phyloP scores from a whole-genome alignment of 2,888 invertebrate species.

The Cryptocheilus praepositus region DNA sequence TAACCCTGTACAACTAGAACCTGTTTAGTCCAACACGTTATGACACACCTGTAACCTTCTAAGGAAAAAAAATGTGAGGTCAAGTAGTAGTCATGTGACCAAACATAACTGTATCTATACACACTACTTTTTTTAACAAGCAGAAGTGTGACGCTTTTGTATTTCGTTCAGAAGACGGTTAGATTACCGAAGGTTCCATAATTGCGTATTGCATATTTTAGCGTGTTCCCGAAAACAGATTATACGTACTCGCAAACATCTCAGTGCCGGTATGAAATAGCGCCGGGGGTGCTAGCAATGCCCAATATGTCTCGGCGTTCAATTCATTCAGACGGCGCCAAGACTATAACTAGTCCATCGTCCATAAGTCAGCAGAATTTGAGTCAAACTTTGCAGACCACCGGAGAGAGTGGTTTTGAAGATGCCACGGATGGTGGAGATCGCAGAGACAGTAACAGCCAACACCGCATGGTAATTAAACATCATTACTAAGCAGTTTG shows the following conservation, averaged over 20 bases:
- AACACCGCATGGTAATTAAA: conserved; percentile 29
- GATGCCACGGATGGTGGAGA: conserved; percentile 25
- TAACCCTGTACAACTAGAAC: too few relatives aligned
- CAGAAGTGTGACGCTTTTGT: too few relatives aligned
- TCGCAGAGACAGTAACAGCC: conserved; percentile 12
- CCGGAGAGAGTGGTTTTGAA: conserved; percentile 31
- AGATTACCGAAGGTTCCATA: too few relatives aligned
- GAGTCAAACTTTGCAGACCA: conserved; percentile 36
- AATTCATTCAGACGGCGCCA: conserved; percentile 61
- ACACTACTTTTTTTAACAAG: too few relatives aligned
- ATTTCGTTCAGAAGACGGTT: too few relatives aligned
- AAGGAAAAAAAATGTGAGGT: too few relatives aligned
- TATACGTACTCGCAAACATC: conserved; percentile 91
- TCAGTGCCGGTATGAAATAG: conserved; percentile 87
- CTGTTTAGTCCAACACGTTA: too few relatives aligned
- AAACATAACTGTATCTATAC: too few relatives aligned
- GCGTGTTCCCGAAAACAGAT: conserved; percentile 93
- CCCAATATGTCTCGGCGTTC: conserved; percentile 93
- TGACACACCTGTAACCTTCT: too few relatives aligned
- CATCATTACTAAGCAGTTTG: too few relatives aligned
- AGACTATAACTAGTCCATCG: conserved; percentile 38
- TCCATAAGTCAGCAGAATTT: conserved; percentile 55
- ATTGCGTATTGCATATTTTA: conserved; percentile 71
- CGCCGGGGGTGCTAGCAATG: conserved; percentile 87
- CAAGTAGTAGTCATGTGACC: too few relatives aligned